Percentiles rank a stretch among this genome's conserved stretches.
Conservation (phyloP, 2,113 vertebrate species). For the Colossoma macropomum region DNA sequence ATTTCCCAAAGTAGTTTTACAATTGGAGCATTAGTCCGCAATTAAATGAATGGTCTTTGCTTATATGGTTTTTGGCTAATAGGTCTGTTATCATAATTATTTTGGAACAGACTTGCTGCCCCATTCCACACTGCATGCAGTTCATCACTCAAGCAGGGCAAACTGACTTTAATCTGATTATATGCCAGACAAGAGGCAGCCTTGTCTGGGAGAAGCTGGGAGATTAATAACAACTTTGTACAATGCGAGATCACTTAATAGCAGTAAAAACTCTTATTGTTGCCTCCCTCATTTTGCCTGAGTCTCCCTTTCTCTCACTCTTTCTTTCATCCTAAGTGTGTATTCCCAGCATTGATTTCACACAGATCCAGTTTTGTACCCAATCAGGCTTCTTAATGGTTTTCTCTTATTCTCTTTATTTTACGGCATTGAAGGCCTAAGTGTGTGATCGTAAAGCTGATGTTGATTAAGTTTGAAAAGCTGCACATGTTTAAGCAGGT, state of each 20-base stretch:
- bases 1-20: background rate
- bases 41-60: background rate
- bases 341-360: background rate
- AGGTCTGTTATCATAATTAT: background rate
- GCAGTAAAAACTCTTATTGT: background rate
- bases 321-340: background rate
- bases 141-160: slow-evolving; percentile 1
- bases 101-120: background rate
- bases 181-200: background rate
- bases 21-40: background rate
- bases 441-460: slow-evolving; percentile 13
- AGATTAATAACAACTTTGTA: background rate
- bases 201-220: background rate
- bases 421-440: background rate
- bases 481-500: slow-evolving; percentile 47
- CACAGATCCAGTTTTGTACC: background rate
- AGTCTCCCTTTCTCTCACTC: background rate
- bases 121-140: background rate
- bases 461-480: slow-evolving; percentile 50
- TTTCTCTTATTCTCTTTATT: background rate
- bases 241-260: background rate
- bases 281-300: background rate
- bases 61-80: background rate
- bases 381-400: background rate
- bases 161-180: slow-evolving; percentile 17